Evolutionary conservation across 2,113 vertebrate genomes (phyloP).

Genomic region (Pelecanus crispus): DNA sequence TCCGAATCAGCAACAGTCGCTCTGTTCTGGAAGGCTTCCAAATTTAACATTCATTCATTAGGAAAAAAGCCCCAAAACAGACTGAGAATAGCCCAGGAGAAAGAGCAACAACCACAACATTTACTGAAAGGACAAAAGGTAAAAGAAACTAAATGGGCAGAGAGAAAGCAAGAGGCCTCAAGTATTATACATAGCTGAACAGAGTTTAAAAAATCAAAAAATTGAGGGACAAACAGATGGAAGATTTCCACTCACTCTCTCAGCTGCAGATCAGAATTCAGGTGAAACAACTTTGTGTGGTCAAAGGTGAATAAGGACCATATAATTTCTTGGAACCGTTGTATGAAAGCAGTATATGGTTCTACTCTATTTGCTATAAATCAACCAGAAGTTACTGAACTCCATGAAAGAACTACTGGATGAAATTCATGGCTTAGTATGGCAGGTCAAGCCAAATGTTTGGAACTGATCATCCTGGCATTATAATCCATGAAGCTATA

Average conservation of each 20-base stretch:
- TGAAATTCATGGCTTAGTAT: not conserved
- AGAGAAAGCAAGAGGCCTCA: not conserved
- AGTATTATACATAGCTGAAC: not conserved
- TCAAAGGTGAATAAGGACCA: not conserved
- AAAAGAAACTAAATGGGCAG: not conserved
- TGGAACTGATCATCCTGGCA: not conserved
- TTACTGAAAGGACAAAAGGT: not conserved
- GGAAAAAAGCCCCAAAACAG: not conserved
- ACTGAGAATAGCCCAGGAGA: not conserved
- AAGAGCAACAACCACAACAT: not conserved
- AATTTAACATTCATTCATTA: constrained; percentile 24
- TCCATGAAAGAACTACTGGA: not conserved
- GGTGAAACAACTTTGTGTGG: not conserved
- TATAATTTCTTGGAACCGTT: not conserved
- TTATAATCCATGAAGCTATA: not conserved
- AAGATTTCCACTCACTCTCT: not conserved
- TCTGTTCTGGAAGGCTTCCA: constrained; percentile 27
- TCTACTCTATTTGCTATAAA: not conserved
- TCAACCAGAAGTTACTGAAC: not conserved
- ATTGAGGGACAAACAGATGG: not conserved
- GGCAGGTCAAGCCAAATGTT: not conserved
- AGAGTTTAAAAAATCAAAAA: not conserved
- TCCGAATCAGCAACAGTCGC: constrained; percentile 42
- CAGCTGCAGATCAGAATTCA: not conserved
- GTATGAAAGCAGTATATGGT: not conserved